Percentiles rank a stretch among this genome's conserved stretches.
Evolutionary conservation across 1,140 invertebrate species (phyloP).

Genomic region (Temnothorax longispinosus): DNA sequence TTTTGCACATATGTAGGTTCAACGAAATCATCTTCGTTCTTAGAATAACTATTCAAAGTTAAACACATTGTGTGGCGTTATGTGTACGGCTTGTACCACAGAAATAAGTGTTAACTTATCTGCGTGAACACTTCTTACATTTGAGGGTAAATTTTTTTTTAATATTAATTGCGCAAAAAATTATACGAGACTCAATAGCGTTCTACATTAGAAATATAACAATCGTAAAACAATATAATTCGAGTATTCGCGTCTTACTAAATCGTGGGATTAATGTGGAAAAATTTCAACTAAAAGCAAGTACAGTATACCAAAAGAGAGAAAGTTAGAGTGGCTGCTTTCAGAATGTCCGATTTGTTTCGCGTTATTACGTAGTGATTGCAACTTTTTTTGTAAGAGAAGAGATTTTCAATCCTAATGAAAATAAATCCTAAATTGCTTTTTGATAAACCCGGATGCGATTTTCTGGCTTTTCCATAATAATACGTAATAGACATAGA

Average conservation of each 20-base stretch:
- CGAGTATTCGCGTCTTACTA: background rate
- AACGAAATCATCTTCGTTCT: conserved; percentile 2
- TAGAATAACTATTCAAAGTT: conserved; percentile 30
- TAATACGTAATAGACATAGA: background rate
- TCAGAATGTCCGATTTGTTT: background rate
- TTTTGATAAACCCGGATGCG: conserved; percentile 31
- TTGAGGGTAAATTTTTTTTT: background rate
- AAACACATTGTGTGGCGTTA: background rate
- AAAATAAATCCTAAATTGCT: conserved; percentile 32
- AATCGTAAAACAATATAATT: background rate
- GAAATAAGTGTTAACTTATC: background rate
- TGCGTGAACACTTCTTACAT: background rate
- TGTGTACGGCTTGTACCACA: background rate
- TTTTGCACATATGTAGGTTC: background rate
- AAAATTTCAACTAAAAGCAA: background rate
- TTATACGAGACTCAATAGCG: background rate
- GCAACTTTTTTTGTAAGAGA: conserved; percentile 4
- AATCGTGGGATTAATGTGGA: background rate
- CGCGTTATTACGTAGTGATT: conserved; percentile 11
- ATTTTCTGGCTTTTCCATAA: background rate
- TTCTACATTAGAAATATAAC: background rate
- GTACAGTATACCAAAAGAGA: background rate
- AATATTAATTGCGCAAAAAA: background rate
- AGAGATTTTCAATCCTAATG: conserved; percentile 1
- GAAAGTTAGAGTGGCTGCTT: conserved; percentile 13